Percentiles rank a stretch among this genome's conserved stretches.
Conservation (phyloP, 2,113 vertebrate species). For the Petrocephalus zakoni region DNA sequence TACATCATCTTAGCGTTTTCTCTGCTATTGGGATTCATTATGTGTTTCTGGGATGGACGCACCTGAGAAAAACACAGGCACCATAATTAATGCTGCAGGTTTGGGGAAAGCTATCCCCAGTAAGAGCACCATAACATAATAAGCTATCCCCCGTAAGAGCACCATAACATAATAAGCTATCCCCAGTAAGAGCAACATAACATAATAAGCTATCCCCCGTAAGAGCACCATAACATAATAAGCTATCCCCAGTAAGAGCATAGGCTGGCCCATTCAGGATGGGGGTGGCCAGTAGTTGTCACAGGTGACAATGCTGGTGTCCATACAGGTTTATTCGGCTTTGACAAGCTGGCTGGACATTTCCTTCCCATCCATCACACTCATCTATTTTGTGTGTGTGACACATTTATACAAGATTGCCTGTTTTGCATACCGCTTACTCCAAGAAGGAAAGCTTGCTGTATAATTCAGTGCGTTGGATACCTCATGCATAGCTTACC, state of each 20-base stretch:
- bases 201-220: background rate
- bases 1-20: constrained; percentile 31
- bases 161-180: no score
- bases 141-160: background rate
- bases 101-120: background rate
- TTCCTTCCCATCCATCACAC: background rate
- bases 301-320: background rate
- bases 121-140: no score
- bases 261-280: background rate
- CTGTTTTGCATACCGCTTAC: background rate
- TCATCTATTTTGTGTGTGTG: background rate
- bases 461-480: background rate
- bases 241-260: no score
- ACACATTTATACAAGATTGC: background rate
- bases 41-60: background rate
- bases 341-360: background rate
- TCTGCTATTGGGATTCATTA: constrained; percentile 27
- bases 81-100: constrained; percentile 14
- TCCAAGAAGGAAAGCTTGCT: background rate
- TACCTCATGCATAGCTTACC: background rate
- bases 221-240: no score
- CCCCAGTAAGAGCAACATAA: background rate
- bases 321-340: background rate
- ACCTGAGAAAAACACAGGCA: background rate
- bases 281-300: background rate